phyloP scores from a whole-genome alignment of 2,113 vertebrate genomes.

The Ailurus styani region DNA sequence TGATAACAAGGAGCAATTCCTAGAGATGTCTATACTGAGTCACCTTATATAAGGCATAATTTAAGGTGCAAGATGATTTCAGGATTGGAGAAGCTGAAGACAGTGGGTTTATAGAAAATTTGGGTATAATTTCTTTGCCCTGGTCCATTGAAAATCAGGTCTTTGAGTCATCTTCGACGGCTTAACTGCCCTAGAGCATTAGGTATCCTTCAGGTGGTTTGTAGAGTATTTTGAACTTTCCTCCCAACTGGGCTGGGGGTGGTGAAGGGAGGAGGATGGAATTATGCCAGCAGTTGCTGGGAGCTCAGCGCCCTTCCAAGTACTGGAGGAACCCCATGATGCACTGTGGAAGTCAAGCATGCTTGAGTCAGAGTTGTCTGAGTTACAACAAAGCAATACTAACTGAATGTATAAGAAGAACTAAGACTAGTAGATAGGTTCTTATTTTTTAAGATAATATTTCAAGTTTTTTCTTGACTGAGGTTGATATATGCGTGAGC shows the following conservation, averaged over 20 bases:
- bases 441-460: constrained; percentile 16
- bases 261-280: neutral
- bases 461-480: constrained; percentile 26
- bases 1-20: neutral
- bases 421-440: neutral
- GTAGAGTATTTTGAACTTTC: neutral
- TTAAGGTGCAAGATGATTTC: neutral
- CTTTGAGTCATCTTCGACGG: neutral
- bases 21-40: neutral
- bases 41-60: neutral
- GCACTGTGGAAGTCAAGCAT: neutral
- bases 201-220: neutral
- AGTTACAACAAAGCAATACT: neutral
- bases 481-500: constrained; percentile 21
- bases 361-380: neutral
- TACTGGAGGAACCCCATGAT: neutral
- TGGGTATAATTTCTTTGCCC: neutral
- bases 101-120: neutral
- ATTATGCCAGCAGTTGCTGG: neutral
- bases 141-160: neutral
- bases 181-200: neutral
- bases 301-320: neutral
- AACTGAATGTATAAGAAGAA: neutral
- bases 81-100: neutral
- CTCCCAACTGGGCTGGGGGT: neutral